Conservation (phyloP, 2,113 vertebrate genomes). For the Xenus cinereus region DNA sequence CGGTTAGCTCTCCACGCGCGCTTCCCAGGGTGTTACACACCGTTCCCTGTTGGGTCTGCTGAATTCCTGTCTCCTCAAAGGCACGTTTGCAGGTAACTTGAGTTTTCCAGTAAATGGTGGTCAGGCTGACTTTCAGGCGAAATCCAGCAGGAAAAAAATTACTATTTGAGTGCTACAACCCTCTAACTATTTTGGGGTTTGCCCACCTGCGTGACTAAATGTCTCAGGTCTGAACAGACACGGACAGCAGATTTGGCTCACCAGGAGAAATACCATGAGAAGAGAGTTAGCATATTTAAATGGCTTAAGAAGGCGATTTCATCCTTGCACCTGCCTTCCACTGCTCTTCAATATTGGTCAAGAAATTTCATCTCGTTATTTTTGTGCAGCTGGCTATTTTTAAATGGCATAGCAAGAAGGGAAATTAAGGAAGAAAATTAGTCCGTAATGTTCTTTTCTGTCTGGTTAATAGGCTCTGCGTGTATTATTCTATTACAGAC, state of each 20-base stretch:
- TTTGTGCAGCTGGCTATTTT: neutral
- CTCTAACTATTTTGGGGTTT: neutral
- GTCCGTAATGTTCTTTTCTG: neutral
- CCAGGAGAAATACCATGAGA: neutral
- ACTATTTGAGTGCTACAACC: neutral
- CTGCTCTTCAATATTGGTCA: neutral
- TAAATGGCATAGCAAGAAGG: neutral
- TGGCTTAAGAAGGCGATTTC: neutral
- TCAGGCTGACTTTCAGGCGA: neutral
- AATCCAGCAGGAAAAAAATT: neutral
- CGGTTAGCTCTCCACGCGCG: fast-evolving
- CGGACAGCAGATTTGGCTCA: neutral
- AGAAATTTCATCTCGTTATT: neutral
- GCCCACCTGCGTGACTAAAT: neutral
- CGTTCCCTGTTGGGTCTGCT: neutral
- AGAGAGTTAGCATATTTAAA: neutral
- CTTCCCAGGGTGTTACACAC: neutral
- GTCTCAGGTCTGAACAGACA: neutral
- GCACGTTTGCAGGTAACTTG: neutral
- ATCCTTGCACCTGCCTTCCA: neutral
- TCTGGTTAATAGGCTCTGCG: neutral
- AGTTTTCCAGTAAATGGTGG: neutral
- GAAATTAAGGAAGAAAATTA: neutral
- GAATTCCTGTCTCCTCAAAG: neutral
- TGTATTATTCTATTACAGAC: neutral